Evolutionary conservation across 2,113 vertebrate genomes (phyloP), one percentile per base, ranked within the genome.

Genomic region (Festucalex cinctus): DNA sequence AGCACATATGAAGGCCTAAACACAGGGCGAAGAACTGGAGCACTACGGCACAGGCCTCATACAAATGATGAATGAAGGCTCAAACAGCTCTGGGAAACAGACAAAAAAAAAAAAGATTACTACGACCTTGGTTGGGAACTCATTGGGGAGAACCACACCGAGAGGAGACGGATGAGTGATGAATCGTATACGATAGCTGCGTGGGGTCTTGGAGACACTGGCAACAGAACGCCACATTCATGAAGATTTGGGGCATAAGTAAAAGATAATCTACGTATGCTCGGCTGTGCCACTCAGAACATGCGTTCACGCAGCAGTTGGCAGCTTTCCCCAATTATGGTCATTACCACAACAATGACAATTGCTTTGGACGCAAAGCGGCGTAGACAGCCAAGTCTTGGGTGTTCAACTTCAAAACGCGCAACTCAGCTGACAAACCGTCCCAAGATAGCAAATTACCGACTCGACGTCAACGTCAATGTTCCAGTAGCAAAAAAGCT

Each of bases 1-100:
- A 35, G 19, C 22, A 35, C 7, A 44, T 64, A 67, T 9, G 54
- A n/a, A 74, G 72, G 64, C 73, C 60, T 65, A 63, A 53, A 79
- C 66, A 70, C 64, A 75, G 46, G 70, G 64, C 48, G 65, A 78
- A 66, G 72, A 85, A 88, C 84, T 83, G 85, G 83, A 79, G 77
- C 83, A 72, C 71, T 76, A 76, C 66, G 79, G 75, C 67, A 49
- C 68, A 58, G 68, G 2, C 74, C 82, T 88, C 84, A 81, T 54
- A 68, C 51, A 49, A 70, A 83, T 89, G 88, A 91, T 89, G 85
- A 90, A 91, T 90, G 87, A 81, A 87, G 39, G 83, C 82, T 77
- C 83, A 85, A 85, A 87, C 79, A 85, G 72, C 75, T 77, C 66
- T 77, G 75, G 71, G 83, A 88, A 86, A 82, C 78, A 82, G 69